phyloP scores from a whole-genome alignment of 2,888 invertebrate species.

The Cenopis cana region DNA sequence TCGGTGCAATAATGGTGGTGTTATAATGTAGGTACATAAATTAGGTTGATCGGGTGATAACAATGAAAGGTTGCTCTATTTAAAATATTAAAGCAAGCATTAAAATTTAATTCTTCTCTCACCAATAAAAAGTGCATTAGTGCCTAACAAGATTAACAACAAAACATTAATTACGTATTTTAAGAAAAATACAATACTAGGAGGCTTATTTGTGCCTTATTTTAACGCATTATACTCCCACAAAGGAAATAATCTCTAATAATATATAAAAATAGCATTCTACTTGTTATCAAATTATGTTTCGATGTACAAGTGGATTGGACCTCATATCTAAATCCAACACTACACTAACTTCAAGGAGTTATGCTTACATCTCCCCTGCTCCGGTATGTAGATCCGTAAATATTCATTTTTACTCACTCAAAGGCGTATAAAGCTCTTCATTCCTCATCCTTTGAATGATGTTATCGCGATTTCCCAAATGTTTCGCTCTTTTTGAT shows the following conservation, averaged over 20 bases:
- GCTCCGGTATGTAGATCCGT: slow-evolving; percentile 55
- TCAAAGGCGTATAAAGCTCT: slow-evolving; percentile 77
- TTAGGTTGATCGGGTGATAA: background rate
- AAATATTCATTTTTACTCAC: slow-evolving; percentile 73
- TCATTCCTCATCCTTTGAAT: slow-evolving; percentile 79
- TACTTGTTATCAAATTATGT: slow-evolving; percentile 36
- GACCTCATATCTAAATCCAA: slow-evolving; percentile 42
- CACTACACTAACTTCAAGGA: slow-evolving; percentile 44
- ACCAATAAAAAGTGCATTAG: too few species aligned
- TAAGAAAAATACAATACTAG: too few species aligned
- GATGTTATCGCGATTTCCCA: slow-evolving; percentile 79
- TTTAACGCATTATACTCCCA: background rate
- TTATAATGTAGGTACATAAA: background rate
- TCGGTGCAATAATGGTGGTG: too few species aligned
- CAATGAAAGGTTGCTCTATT: background rate
- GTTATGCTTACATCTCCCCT: slow-evolving; percentile 42
- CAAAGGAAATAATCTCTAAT: background rate
- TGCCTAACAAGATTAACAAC: too few species aligned
- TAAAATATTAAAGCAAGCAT: too few species aligned
- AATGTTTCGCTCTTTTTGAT: slow-evolving; percentile 81
- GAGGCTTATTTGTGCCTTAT: too few species aligned
- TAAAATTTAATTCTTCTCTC: too few species aligned
- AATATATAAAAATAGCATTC: background rate
- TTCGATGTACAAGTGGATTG: slow-evolving; percentile 41
- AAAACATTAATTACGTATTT: too few species aligned